phyloP scores from a whole-genome alignment of 64 coral and sea anemone species.

The Exaiptasia diaphana region DNA sequence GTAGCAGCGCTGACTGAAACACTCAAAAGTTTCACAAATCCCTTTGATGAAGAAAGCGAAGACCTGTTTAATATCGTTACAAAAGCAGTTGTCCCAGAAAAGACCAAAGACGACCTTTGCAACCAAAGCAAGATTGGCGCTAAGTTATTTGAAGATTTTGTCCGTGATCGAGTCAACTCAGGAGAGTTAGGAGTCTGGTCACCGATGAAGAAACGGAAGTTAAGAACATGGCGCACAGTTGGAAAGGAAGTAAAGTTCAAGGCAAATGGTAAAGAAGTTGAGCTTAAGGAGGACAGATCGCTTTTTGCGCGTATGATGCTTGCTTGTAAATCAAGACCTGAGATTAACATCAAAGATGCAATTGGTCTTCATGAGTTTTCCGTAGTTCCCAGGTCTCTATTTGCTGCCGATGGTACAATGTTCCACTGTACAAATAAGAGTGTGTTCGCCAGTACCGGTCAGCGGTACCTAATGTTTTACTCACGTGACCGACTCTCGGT shows the following conservation, averaged over 20 bases:
- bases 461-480: too few species aligned
- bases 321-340: slow-evolving; percentile 30
- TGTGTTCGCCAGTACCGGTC: too few species aligned
- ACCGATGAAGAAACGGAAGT: slow-evolving; percentile 22
- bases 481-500: too few species aligned
- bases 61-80: slow-evolving; percentile 58
- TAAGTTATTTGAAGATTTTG: slow-evolving; percentile 21
- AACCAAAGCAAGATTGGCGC: slow-evolving; percentile 19
- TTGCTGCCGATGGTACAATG: slow-evolving; percentile 52
- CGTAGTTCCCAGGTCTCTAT: slow-evolving; percentile 46
- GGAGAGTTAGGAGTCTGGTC: slow-evolving; percentile 62
- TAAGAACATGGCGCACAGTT: slow-evolving; percentile 9
- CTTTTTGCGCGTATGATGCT: slow-evolving; percentile 53
- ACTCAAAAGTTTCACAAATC: slow-evolving; percentile 25
- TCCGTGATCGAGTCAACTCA: slow-evolving; percentile 52
- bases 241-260: slow-evolving; percentile 23
- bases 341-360: slow-evolving; percentile 68
- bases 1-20: slow-evolving; percentile 15
- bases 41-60: slow-evolving; percentile 19
- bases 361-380: slow-evolving; percentile 43
- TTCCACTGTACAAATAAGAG: slow-evolving; percentile 15
- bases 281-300: slow-evolving; percentile 49
- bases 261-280: slow-evolving; percentile 19
- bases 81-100: slow-evolving; percentile 34
- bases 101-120: slow-evolving; percentile 20